These are phyloP conservation scores for Felis catus DNA, from an alignment of 2,113 vertebrate genomes.

Conservation along the genomic window DNA sequence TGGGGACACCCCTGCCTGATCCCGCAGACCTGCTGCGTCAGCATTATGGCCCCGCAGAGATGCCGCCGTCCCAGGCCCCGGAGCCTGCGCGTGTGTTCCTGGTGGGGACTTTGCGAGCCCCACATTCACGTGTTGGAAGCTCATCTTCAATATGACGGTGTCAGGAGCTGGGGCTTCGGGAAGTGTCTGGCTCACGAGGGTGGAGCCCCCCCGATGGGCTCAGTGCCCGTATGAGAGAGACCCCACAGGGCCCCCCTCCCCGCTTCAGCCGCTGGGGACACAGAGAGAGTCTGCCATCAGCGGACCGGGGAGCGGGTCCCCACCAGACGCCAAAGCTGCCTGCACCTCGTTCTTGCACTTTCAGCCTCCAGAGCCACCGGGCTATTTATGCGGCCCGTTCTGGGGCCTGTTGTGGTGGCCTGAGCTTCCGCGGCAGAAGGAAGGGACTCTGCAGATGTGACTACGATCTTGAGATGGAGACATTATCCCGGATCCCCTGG, in stretches of 20 bases:
- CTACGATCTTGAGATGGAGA: not conserved
- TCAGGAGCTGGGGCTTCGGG: not conserved
- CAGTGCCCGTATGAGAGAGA: not conserved
- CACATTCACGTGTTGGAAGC: not conserved
- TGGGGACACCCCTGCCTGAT: not conserved
- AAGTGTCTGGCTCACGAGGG: not conserved
- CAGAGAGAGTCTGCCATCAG: accelerated
- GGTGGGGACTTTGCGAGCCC: too few relatives aligned
- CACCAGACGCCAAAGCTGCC: not conserved
- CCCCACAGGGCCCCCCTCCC: not conserved
- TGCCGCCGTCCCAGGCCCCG: accelerated
- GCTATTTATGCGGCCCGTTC: accelerated
- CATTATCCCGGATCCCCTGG: accelerated
- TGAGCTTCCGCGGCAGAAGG: not conserved
- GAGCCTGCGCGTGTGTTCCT: accelerated
- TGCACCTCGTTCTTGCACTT: not conserved
- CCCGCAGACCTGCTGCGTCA: not conserved
- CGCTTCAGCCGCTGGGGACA: not conserved
- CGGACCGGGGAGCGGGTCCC: not conserved
- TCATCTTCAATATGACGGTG: not conserved
- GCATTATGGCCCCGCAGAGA: accelerated
- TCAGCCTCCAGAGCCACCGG: not conserved
- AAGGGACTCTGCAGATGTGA: not conserved
- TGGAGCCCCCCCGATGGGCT: not conserved
- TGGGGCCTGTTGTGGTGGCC: accelerated